Base-by-base conservation (phyloP, 2,113 vertebrate species). In the Epinephelus fuscoguttatus region DNA sequence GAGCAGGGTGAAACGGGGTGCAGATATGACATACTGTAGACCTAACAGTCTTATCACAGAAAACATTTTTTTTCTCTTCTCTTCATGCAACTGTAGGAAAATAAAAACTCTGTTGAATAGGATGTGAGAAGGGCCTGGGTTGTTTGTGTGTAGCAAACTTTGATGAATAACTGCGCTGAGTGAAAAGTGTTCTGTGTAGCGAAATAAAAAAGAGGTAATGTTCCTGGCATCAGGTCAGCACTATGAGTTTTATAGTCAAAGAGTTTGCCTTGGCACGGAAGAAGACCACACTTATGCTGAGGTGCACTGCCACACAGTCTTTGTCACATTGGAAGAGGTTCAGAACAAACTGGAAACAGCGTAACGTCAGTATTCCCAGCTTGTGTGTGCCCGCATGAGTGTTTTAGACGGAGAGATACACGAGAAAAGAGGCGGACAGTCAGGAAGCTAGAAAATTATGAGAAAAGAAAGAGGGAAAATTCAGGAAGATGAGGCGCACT, bases 291-390 rank as follows among this genome's bases (percentile, higher is more conserved):
- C 93, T 94, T 92, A 88, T 85, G 88, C 88, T 87, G 91, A 92
- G 91, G 92, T 91, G 90, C 80, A 68, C 84, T 92, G 88, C 94
- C 94, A 94, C 93, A 92, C 93, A 94, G 93, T 90, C 91, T 94
- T 94, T 94, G 94, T 95, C 94, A 94, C 90, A 86, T 84, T 94
- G 94, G 94, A 95, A 23, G 69, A 66, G 64, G 82, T 91, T 95
- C 95, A 94, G 90, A 94, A 95, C 91, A 93, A 94, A 94, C 92
- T 94, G 94, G 93, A 95, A 95, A 95, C 82, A 94, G 76, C 64
- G 88, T 88, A 91, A 85, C 88, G 91, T 95, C 93, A 95, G 81
- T 91, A 81, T 91, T 92, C 89, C 93, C 92, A 82, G 78, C 66
- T 42, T 81, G 80, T 74, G 78, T 91, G 81, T 77, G 78, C 68